Conservation (phyloP, 2,797 vertebrate species). For the Hemibagrus guttatus region DNA sequence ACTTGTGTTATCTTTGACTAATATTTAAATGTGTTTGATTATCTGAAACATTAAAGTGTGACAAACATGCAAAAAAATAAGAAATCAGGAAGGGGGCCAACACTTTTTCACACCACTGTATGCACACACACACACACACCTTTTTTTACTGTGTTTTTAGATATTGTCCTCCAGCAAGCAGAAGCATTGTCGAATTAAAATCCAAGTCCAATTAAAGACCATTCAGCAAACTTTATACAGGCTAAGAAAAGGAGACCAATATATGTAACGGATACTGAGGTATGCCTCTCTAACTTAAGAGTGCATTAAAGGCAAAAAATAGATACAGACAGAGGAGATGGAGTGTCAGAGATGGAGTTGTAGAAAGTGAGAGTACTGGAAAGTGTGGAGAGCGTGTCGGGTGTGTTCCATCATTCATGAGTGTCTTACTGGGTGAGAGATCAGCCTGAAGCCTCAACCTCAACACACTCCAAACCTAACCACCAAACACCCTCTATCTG, state of each 20-base stretch:
- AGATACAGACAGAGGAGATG: not conserved
- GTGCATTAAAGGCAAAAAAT: conserved; percentile 33
- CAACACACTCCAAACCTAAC: conserved; percentile 30
- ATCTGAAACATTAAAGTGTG: too few species aligned
- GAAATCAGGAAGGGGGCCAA: too few species aligned
- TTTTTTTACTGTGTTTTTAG: not conserved
- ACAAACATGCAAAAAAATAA: too few species aligned
- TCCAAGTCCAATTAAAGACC: too few species aligned
- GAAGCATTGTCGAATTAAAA: not conserved
- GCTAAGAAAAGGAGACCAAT: conserved; percentile 6
- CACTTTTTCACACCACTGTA: too few species aligned
- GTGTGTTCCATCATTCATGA: conserved; percentile 54
- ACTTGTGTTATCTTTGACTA: too few species aligned
- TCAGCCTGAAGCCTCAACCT: conserved; percentile 45
- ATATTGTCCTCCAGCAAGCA: not conserved
- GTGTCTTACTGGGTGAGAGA: conserved; percentile 40
- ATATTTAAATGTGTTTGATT: too few species aligned
- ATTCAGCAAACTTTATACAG: conserved; percentile 1
- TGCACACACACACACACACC: too few species aligned
- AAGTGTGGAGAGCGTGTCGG: conserved; percentile 21
- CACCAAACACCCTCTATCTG: not conserved
- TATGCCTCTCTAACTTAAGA: conserved; percentile 21
- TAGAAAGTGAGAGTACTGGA: conserved; percentile 2
- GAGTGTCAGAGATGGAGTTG: conserved; percentile 23
- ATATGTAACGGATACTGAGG: conserved; percentile 8